Percentiles rank a stretch among this genome's conserved stretches.
phyloP scores from a whole-genome alignment of 2,113 vertebrate species.

The Candoia aspera region DNA sequence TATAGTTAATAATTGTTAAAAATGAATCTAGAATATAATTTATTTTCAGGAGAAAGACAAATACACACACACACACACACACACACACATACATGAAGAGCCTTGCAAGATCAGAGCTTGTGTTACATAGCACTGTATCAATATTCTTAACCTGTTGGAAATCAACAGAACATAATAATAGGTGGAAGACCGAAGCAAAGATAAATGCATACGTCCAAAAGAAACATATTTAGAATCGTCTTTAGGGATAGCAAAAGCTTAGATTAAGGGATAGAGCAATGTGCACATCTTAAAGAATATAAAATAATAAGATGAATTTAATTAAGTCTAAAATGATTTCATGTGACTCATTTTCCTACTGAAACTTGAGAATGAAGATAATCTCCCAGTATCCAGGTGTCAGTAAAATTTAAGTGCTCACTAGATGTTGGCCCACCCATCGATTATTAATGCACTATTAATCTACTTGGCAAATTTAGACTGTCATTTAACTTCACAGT shows the following conservation, averaged over 20 bases:
- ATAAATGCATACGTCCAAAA: neutral
- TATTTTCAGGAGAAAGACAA: neutral
- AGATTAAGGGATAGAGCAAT: neutral
- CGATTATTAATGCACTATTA: constrained; percentile 79
- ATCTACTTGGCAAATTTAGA: constrained; percentile 72
- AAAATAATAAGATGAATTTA: constrained; percentile 38
- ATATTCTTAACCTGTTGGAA: neutral
- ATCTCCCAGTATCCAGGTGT: constrained; percentile 61
- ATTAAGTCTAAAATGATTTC: constrained; percentile 60
- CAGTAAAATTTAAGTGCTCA: constrained; percentile 71
- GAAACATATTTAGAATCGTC: neutral
- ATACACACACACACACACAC: too few species aligned
- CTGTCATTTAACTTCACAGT: constrained; percentile 77
- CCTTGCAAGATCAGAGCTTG: neutral
- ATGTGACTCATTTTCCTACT: constrained; percentile 36
- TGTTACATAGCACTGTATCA: neutral
- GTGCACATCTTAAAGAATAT: neutral
- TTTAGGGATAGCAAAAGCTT: neutral
- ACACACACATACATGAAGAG: too few species aligned
- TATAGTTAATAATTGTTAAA: neutral
- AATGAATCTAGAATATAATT: neutral
- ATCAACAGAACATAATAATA: neutral
- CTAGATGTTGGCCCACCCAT: constrained; percentile 68
- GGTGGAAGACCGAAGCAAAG: neutral
- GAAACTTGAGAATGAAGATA: constrained; percentile 65